Evolutionary conservation across 2,113 vertebrate species (phyloP).

Genomic region (Puffinus mauretanicus): DNA sequence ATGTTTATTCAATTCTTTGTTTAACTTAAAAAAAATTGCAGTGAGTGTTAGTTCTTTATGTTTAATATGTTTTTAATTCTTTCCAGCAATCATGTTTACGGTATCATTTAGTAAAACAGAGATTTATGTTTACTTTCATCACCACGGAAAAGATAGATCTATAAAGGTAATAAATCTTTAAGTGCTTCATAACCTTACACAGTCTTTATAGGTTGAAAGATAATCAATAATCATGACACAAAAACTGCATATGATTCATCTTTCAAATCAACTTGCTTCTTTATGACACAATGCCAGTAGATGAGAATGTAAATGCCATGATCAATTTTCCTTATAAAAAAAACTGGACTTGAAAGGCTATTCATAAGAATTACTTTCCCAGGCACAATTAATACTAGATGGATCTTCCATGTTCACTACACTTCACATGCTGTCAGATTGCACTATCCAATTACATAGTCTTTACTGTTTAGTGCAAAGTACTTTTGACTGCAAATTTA

Average conservation of each 20-base stretch:
- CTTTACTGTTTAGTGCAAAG: neutral
- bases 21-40: neutral
- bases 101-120: constrained; percentile 54
- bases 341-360: neutral
- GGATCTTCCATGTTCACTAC: neutral
- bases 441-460: neutral
- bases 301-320: constrained; percentile 48
- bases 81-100: constrained; percentile 30
- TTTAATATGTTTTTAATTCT: constrained; percentile 52
- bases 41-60: neutral
- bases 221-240: constrained; percentile 74
- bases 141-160: constrained; percentile 62
- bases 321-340: constrained; percentile 49
- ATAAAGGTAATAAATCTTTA: constrained; percentile 75
- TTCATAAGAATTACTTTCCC: constrained; percentile 6
- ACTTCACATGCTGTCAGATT: neutral
- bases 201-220: constrained; percentile 68
- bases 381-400: constrained; percentile 9
- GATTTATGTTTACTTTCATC: constrained; percentile 68
- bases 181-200: constrained; percentile 68
- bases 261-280: constrained; percentile 52
- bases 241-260: constrained; percentile 68
- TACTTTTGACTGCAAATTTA: constrained; percentile 8
- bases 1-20: neutral
- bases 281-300: constrained; percentile 62